Evolutionary conservation across 1,140 invertebrate genomes (phyloP).

Genomic region (Drosophila insularis): DNA sequence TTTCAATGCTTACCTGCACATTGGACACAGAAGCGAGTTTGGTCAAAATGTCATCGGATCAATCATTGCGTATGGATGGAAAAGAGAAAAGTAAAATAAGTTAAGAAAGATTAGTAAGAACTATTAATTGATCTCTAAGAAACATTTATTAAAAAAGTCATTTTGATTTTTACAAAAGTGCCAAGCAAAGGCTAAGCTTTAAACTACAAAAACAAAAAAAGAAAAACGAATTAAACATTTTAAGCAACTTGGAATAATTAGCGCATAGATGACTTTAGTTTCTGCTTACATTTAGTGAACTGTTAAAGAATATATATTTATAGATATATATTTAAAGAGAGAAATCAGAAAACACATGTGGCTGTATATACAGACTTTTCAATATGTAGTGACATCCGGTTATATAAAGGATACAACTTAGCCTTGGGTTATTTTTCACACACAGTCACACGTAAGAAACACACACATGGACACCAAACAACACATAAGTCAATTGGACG

Average conservation of each 20-base stretch:
- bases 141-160: not conserved
- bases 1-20: constrained; percentile 7
- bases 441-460: not conserved
- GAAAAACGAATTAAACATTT: not conserved
- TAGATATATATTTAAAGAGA: not conserved
- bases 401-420: constrained; percentile 6
- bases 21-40: not conserved
- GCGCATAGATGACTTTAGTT: constrained; percentile 11
- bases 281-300: not conserved
- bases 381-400: not conserved
- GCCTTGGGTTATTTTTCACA: constrained; percentile 1
- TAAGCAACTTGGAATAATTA: constrained; percentile 24
- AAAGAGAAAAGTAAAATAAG: not conserved
- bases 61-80: not conserved
- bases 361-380: not conserved
- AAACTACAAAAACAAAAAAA: constrained; percentile 17
- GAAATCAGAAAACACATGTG: not conserved
- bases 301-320: not conserved
- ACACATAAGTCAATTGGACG: not conserved
- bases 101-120: not conserved
- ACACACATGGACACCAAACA: not conserved
- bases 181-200: constrained; percentile 48
- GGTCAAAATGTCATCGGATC: not conserved
- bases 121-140: not conserved
- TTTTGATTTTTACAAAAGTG: constrained; percentile 28